Evolutionary conservation across 2,113 vertebrate genomes (phyloP).

Genomic region (Forbesichthys agassizii): DNA sequence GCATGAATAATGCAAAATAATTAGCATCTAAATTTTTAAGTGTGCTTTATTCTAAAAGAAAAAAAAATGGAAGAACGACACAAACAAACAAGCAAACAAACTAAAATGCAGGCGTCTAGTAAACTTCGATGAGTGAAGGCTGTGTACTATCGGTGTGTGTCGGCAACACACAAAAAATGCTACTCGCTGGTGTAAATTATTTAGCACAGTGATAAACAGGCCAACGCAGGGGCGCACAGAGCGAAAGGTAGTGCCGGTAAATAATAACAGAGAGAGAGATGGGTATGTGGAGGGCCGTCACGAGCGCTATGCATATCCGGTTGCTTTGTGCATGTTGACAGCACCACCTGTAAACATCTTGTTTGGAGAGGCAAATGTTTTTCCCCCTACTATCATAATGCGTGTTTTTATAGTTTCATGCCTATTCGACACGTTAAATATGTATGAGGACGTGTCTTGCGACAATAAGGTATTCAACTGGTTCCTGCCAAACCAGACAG

Average conservation of each 20-base stretch:
- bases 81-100: slow-evolving; percentile 80
- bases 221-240: slow-evolving; percentile 49
- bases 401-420: slow-evolving; percentile 61
- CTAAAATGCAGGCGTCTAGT: slow-evolving; percentile 81
- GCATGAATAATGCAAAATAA: slow-evolving; percentile 99
- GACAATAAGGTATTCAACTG: slow-evolving; percentile 42
- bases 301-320: too few species aligned
- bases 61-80: slow-evolving; percentile 45
- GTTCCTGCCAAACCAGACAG: slow-evolving; percentile 1
- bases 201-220: slow-evolving; percentile 87
- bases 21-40: slow-evolving; percentile 99
- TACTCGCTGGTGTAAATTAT: slow-evolving; percentile 93
- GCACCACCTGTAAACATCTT: slow-evolving; percentile 33
- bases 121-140: slow-evolving; percentile 99
- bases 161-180: slow-evolving; percentile 79
- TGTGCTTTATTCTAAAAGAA: slow-evolving; percentile 93
- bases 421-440: slow-evolving; percentile 54
- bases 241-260: slow-evolving; percentile 67
- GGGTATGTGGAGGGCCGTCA: slow-evolving; percentile 34
- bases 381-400: slow-evolving; percentile 16
- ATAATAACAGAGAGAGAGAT: slow-evolving; percentile 67
- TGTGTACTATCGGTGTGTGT: slow-evolving; percentile 71
- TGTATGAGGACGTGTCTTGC: slow-evolving; percentile 66
- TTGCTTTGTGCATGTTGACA: slow-evolving; percentile 29
- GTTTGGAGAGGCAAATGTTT: slow-evolving; percentile 38